Evolutionary conservation across 2,888 invertebrate species (phyloP), one percentile per base, ranked within the genome.

Genomic region (Camponotus fellah): DNA sequence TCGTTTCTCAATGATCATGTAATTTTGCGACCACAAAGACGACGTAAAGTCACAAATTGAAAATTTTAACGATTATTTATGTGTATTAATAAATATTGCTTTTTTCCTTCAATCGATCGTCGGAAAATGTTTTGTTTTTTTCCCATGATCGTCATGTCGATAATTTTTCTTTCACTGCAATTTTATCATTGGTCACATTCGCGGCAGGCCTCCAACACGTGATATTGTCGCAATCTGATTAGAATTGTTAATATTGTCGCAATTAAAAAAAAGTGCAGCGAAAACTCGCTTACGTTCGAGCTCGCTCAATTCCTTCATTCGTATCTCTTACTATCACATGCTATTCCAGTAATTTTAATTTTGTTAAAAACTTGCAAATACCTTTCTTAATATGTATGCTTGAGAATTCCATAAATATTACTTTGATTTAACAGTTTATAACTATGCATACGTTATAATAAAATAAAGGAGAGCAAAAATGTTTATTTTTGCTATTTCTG

Each of bases 161-260:
- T 79, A 72, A 86, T 85, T 87, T 88, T 89, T 80, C 81, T 83
- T 56, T 64, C 37, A 79, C 82, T 83, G 76, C 85, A 85, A 84
- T 74, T 88, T 91, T 88, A 80, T 89, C 87, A 94, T 94, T 94
- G 94, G 94, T 91, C 91, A 89, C 82, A 56, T 85, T 75, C 68
- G 85, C 87, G 94, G 92, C 94, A 94, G 93, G 93, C 94, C 94
- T 94, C 94, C 94, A 88, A 90, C 90, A 93, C 94, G 94, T 94
- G 94, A 94, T 94, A 93, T 94, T 94, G 94, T 94, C 85, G 92
- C 94, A 94, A 94, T 93, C 92, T 90, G 72, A 94, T 94, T 94
- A 93, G 93, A 93, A 94, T 93, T 94, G 93, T 92, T 94, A 94
- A 94, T 94, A 79, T 60, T 64, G 83, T 86, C 76, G 71, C 40